A percentile compares a stretch with the other conserved stretches of the same genome.
Evolutionary conservation across 1,140 invertebrate genomes (phyloP).

Genomic region (Caenorhabditis brenneri): DNA sequence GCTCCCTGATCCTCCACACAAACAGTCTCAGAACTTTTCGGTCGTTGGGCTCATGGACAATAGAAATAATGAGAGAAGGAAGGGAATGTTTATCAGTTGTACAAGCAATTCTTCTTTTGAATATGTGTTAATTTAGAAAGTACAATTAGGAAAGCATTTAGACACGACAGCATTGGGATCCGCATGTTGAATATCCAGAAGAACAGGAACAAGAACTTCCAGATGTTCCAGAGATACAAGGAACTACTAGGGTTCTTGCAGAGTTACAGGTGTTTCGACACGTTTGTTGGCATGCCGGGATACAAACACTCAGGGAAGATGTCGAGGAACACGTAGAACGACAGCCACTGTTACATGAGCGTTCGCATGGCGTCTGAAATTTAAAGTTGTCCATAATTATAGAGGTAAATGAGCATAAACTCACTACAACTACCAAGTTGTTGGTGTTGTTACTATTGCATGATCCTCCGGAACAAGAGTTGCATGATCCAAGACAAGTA

Average conservation of each 20-base stretch:
- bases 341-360: slow-evolving; percentile 8
- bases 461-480: background rate
- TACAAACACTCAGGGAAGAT: background rate
- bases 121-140: no score
- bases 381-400: background rate
- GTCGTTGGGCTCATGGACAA: slow-evolving; percentile 20
- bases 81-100: slow-evolving; percentile 7
- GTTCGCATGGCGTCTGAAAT: background rate
- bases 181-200: background rate
- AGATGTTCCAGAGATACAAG: background rate
- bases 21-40: background rate
- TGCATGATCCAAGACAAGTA: background rate
- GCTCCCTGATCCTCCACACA: background rate
- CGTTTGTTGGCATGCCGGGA: slow-evolving; percentile 6
- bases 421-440: background rate
- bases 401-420: background rate
- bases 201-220: background rate
- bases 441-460: background rate
- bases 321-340: slow-evolving; percentile 25
- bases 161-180: background rate
- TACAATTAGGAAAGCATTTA: no score
- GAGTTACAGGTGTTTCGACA: background rate
- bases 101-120: background rate
- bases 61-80: background rate
- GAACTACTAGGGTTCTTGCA: background rate